Evolutionary conservation across 2,113 vertebrate genomes (phyloP).

Genomic region (Epinephelus cyanopodus): DNA sequence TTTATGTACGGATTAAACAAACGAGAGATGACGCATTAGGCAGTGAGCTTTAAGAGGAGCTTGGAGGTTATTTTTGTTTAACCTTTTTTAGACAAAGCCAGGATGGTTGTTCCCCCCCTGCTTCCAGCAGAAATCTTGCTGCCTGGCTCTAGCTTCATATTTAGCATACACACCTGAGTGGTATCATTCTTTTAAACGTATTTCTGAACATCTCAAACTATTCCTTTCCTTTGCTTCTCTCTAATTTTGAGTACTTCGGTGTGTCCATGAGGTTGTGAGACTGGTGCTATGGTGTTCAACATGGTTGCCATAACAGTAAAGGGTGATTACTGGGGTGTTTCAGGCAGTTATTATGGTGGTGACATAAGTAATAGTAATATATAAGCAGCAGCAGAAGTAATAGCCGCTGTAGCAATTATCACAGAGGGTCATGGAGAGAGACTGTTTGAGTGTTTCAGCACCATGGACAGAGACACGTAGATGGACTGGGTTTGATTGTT

Average conservation of each 20-base stretch:
- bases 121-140: background rate
- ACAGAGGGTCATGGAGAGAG: background rate
- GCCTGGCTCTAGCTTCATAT: background rate
- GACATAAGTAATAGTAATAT: slow-evolving; percentile 4
- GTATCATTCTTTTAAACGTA: background rate
- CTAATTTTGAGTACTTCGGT: background rate
- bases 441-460: slow-evolving; percentile 52
- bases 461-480: slow-evolving; percentile 62
- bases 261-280: background rate
- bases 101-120: background rate
- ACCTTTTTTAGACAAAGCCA: background rate
- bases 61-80: background rate
- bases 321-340: slow-evolving; percentile 11
- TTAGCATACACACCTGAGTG: background rate
- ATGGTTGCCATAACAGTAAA: slow-evolving; percentile 10
- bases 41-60: background rate
- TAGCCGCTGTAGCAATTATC: background rate
- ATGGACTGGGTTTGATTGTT: slow-evolving; percentile 10
- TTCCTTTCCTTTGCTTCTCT: background rate
- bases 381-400: background rate
- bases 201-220: background rate
- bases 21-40: background rate
- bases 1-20: background rate
- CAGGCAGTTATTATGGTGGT: slow-evolving; percentile 31
- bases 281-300: slow-evolving; percentile 10